A percentile compares a stretch with the other conserved stretches of the same genome.
phyloP scores from a whole-genome alignment of 2,113 vertebrate species.

The Noturus placidus region DNA sequence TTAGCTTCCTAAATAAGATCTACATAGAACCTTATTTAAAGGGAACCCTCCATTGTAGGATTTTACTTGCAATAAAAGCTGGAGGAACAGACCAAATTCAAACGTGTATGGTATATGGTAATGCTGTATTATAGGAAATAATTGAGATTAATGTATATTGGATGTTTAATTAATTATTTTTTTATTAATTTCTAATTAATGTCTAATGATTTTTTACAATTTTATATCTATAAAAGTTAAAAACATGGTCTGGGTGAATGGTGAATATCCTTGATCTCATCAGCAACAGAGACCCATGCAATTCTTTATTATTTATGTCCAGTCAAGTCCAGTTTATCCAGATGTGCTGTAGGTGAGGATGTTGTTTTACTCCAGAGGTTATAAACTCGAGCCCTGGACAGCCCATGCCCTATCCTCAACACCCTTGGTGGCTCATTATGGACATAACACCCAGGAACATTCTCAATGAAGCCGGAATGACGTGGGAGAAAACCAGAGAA shows the following conservation, averaged over 20 bases:
- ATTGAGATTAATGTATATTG: background rate
- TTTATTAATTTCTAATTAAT: background rate
- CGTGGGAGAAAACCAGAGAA: background rate
- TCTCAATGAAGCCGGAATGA: background rate
- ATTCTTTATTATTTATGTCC: background rate
- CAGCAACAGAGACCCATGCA: slow-evolving; percentile 22
- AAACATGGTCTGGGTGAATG: background rate
- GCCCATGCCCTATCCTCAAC: background rate
- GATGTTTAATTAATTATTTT: background rate
- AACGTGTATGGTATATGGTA: background rate
- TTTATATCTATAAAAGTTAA: background rate
- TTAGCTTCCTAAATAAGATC: background rate
- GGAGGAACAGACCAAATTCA: background rate
- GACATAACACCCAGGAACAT: background rate
- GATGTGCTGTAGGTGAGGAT: background rate
- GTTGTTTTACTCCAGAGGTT: background rate
- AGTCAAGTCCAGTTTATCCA: background rate
- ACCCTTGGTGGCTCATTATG: background rate
- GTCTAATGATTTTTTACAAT: background rate
- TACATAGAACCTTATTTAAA: background rate
- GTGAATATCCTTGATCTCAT: slow-evolving; percentile 1
- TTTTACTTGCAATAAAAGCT: background rate
- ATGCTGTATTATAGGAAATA: background rate
- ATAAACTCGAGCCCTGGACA: background rate
- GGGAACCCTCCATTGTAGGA: background rate